Base-by-base conservation (phyloP, 2,113 vertebrate genomes). In the Cavia porcellus region DNA sequence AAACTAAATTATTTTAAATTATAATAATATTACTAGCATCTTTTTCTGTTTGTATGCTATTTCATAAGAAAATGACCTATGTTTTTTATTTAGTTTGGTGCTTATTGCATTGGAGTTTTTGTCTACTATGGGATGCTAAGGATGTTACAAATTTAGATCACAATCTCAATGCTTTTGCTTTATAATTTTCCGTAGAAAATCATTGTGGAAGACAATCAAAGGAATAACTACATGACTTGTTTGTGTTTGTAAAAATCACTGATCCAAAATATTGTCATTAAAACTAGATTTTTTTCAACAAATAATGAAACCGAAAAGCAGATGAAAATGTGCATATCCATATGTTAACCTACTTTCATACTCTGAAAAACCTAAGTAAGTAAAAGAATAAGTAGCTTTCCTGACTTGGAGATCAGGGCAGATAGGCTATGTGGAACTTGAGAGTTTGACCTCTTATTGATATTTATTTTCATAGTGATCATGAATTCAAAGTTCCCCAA, bases 1-100 rank as follows among this genome's bases (percentile, higher is more conserved):
- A 92, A 86, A 72, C n/a, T 28, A 74, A 94, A 83, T 9, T 94
- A 83, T 94, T 96, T 97, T 79, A 96, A 93, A 94, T 84, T 74
- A 95, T 25, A 7, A 3, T 82, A 94, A 42, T 77, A 96, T 72
- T 91, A n/a, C 4, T 15, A 79, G 7, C 59, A 30, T 42, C 35
- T 90, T 86, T 92, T 25, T 92, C 64, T 13, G 86, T 38, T 35
- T 66, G 1, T 59, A 12, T 80, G 47, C 8, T 83, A 3, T 38
- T 89, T 19, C 47, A 42, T 50, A 94, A 95, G 22, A 42, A 79
- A 82, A 47, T 94, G 25, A 75, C 7, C 1, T 72, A 3, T 74
- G 3, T 64, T 80, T 13, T 13, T 66, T 52, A 79, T 32, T 87
- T 35, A 92, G 92, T 5, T 42, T 89, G 11, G 74, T 93, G 10